These are phyloP conservation scores for Diorhabda carinulata DNA, from an alignment of 1,140 invertebrate species.

Conservation along the genomic window DNA sequence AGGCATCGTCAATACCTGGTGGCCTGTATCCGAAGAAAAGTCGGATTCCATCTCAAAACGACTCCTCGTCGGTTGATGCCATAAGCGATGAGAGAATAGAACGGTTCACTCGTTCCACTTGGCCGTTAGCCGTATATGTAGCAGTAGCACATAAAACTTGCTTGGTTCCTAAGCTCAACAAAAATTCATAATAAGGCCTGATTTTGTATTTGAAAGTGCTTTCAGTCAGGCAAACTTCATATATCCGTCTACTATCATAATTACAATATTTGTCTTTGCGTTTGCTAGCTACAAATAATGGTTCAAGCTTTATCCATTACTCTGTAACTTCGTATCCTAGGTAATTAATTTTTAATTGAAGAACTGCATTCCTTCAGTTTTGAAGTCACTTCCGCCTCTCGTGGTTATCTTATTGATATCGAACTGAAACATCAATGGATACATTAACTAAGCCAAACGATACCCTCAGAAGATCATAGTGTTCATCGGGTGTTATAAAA, in stretches of 20 bases:
- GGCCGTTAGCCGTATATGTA: slow-evolving; percentile 34
- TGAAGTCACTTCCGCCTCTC: no score
- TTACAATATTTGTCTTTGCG: slow-evolving; percentile 25
- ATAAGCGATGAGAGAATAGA: slow-evolving; percentile 14
- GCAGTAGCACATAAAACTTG: slow-evolving; percentile 29
- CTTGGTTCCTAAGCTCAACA: slow-evolving; percentile 24
- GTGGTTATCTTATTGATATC: no score
- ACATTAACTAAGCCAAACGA: no score
- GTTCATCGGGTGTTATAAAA: no score
- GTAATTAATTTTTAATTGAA: no score
- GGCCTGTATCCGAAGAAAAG: background rate
- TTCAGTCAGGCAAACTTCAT: slow-evolving; percentile 34
- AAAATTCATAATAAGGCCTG: slow-evolving; percentile 1
- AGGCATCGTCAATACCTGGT: background rate
- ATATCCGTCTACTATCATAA: slow-evolving; percentile 44
- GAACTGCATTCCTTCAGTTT: no score
- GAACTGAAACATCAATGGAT: no score
- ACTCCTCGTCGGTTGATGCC: slow-evolving; percentile 6
- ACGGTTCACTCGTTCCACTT: slow-evolving; percentile 33
- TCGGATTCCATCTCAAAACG: background rate
- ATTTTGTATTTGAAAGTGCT: slow-evolving; percentile 1
- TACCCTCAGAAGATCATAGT: no score
- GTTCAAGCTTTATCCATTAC: no score
- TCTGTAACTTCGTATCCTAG: no score
- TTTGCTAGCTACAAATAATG: no score